Evolutionary conservation across 1,140 invertebrate species (phyloP).

Genomic region (Ruditapes philippinarum): DNA sequence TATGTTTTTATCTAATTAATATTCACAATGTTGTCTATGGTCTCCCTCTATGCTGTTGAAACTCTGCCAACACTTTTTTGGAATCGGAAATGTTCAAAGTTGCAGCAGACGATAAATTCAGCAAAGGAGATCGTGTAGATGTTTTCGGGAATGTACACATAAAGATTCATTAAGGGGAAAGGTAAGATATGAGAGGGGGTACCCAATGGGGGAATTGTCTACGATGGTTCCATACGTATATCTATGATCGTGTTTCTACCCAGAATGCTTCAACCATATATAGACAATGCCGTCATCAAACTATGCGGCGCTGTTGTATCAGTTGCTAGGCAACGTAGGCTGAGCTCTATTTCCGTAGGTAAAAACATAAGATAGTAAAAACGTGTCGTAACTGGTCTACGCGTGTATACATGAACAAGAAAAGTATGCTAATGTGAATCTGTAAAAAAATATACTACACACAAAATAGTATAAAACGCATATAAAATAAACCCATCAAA

Average conservation of each 20-base stretch:
- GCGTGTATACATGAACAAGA: constrained; percentile 37
- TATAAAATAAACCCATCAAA: constrained; percentile 23
- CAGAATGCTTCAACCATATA: constrained; percentile 54
- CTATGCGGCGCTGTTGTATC: constrained; percentile 50
- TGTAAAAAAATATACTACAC: constrained; percentile 17
- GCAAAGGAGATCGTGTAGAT: background rate
- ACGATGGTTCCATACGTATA: constrained; percentile 7
- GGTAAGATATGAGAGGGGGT: constrained; percentile 7
- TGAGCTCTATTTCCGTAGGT: constrained; percentile 31
- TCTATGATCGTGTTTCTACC: constrained; percentile 31
- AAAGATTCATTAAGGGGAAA: constrained; percentile 9
- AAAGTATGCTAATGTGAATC: constrained; percentile 17
- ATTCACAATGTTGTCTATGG: background rate
- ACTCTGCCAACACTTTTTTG: constrained; percentile 31
- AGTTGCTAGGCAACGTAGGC: constrained; percentile 42
- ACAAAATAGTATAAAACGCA: background rate
- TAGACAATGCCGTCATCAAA: constrained; percentile 61
- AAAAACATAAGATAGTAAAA: constrained; percentile 27
- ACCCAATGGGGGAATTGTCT: constrained; percentile 31
- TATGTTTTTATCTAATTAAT: constrained; percentile 4
- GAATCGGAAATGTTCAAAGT: constrained; percentile 23
- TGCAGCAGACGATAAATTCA: constrained; percentile 47
- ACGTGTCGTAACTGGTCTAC: constrained; percentile 27
- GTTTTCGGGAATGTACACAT: constrained; percentile 22
- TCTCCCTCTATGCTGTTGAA: constrained; percentile 20